phyloP scores from a whole-genome alignment of 2,113 vertebrate genomes.

The Apodemus sylvaticus region DNA sequence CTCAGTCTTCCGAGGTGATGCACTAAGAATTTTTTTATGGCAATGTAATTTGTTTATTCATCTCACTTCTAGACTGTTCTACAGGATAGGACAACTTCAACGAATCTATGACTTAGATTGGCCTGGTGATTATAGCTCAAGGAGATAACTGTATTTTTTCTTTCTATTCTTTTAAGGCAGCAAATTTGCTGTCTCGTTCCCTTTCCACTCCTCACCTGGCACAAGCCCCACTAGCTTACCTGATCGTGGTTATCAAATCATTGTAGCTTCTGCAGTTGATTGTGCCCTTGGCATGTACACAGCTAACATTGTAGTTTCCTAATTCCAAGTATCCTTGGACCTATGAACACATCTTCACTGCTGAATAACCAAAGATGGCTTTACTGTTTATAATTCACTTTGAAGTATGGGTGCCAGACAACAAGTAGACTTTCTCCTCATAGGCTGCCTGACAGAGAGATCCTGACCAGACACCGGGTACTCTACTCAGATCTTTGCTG shows the following conservation, averaged over 20 bases:
- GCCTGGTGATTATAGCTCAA: neutral
- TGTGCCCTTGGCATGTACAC: neutral
- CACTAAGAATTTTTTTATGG: neutral
- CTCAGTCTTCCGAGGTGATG: neutral
- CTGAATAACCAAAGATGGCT: neutral
- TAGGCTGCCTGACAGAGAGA: neutral
- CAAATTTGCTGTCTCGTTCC: neutral
- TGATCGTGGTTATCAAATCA: neutral
- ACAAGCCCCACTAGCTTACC: neutral
- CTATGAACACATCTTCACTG: neutral
- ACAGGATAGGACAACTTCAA: neutral
- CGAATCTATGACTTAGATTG: neutral
- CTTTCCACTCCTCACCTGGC: neutral
- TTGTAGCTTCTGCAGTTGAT: neutral
- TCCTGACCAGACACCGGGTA: neutral
- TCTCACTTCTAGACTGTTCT: conserved; percentile 9
- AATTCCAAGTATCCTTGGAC: neutral
- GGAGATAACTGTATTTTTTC: neutral
- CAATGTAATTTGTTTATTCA: neutral
- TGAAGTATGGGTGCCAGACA: conserved; percentile 17
- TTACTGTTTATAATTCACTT: conserved; percentile 47
- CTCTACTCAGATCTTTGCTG: conserved; percentile 35
- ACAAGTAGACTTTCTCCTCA: neutral
- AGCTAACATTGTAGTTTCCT: neutral
- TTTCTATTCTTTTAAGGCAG: neutral